Evolutionary conservation across 1,140 invertebrate species (phyloP).

Genomic region (Drosophila dunni): DNA sequence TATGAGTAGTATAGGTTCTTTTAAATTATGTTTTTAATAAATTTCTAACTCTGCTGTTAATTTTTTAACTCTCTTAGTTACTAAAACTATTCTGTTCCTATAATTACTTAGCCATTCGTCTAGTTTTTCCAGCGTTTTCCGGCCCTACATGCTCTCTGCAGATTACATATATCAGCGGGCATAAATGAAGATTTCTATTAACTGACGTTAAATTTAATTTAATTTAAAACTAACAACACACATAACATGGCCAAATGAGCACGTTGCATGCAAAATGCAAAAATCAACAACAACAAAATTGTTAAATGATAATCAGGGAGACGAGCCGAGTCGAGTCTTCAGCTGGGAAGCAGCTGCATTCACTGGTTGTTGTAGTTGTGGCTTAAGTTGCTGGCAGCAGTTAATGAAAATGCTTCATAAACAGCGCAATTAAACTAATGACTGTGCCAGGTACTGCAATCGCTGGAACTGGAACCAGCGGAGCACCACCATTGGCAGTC

Average conservation of each 20-base stretch:
- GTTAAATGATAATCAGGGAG: constrained; percentile 61
- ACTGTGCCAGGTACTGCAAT: constrained; percentile 60
- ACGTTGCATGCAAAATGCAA: constrained; percentile 66
- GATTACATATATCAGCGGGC: constrained; percentile 32
- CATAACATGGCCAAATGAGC: constrained; percentile 60
- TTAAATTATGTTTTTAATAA: too few species aligned
- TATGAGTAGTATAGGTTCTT: too few species aligned
- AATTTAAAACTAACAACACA: constrained; percentile 73
- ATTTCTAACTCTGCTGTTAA: background rate
- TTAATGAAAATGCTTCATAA: constrained; percentile 66
- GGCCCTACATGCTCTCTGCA: background rate
- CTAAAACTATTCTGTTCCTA: background rate
- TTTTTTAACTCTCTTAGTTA: background rate
- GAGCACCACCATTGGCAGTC: constrained; percentile 34
- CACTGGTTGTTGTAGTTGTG: constrained; percentile 26
- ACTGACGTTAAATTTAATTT: constrained; percentile 80
- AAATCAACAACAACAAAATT: constrained; percentile 40
- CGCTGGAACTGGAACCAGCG: constrained; percentile 13
- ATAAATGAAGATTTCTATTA: constrained; percentile 72
- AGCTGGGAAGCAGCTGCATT: constrained; percentile 43
- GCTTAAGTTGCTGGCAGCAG: constrained; percentile 17
- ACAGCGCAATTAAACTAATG: constrained; percentile 83
- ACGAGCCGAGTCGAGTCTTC: background rate
- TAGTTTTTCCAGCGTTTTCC: background rate
- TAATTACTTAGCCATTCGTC: background rate